Base-by-base conservation (phyloP, 2,888 invertebrate genomes). In the Ectropis crepuscularia region DNA sequence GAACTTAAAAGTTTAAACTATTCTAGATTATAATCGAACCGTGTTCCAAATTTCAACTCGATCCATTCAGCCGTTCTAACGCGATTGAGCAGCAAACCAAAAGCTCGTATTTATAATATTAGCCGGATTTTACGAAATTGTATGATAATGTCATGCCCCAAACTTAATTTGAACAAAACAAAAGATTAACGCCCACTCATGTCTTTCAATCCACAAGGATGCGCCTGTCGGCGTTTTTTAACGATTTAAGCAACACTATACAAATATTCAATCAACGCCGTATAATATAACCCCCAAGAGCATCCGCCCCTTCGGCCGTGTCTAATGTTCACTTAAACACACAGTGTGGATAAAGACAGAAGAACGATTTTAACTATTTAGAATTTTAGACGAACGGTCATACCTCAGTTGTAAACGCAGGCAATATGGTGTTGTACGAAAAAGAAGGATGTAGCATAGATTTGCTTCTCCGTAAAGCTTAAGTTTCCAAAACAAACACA, bases 181-280 rank as follows among this genome's bases (percentile, higher is more conserved):
- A 8, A 11, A 50, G 11, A 6, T 12, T 38, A 41, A 51, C 39
- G 41, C 39, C 51, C n/a, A 51, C 51, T 42, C n/a, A 39, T 41
- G 41, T 11, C 38, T 51, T 28, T 51, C 51, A 51, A 8, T 16
- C 41, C 51, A 51, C 51, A 51, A 41, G 64, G 69, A 67, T 63
- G 60, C 53, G 65, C 10, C 66, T 68, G 71, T 57, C 66, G 51
- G 61, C 49, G 39, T 49, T 65, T 71, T 65, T 53, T 62, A 69
- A 70, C 55, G 53, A 68, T 66, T 61, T 61, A 64, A 68, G 62
- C 69, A 12, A 77, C 79, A 77, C 85, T 87, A 74, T 75, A 69
- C 71, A 77, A 80, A 78, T 75, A 81, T 82, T 83, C 84, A 84
- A 84, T 85, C 83, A 80, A 68, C 78, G 74, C 73, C 66, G 80